Evolutionary conservation across 2,113 vertebrate species (phyloP).

Genomic region (Cebidichthys violaceus): DNA sequence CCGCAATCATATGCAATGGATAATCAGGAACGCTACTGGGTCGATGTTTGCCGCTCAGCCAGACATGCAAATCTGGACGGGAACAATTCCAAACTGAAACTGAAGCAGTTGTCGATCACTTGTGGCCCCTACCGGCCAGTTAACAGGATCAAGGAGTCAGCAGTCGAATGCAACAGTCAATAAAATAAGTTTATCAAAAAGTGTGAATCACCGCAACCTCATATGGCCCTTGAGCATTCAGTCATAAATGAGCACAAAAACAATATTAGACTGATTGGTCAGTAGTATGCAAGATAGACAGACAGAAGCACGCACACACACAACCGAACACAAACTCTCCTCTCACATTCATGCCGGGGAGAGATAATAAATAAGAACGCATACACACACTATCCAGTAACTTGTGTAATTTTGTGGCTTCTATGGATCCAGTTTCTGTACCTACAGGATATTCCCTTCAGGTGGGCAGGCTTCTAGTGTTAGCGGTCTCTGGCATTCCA

Average conservation of each 20-base stretch:
- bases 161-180: not conserved
- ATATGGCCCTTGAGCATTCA: not conserved
- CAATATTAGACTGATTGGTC: too few species aligned
- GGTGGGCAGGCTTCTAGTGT: conserved; percentile 22
- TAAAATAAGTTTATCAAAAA: not conserved
- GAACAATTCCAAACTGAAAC: too few species aligned
- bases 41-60: too few species aligned
- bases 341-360: not conserved
- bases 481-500: conserved; percentile 23
- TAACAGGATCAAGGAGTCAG: not conserved
- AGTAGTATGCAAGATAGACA: not conserved
- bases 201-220: not conserved
- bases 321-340: not conserved
- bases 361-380: not conserved
- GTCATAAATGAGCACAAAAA: too few species aligned
- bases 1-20: too few species aligned
- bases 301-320: not conserved
- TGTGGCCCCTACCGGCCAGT: not conserved
- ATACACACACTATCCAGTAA: not conserved
- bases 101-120: not conserved
- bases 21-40: too few species aligned
- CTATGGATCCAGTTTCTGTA: conserved; percentile 7
- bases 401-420: conserved; percentile 13
- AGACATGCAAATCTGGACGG: too few species aligned
- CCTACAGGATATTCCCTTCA: conserved; percentile 20